Evolutionary conservation across 2,797 vertebrate genomes (phyloP), one percentile per base, ranked within the genome.

Genomic region (Poeciliopsis infans): DNA sequence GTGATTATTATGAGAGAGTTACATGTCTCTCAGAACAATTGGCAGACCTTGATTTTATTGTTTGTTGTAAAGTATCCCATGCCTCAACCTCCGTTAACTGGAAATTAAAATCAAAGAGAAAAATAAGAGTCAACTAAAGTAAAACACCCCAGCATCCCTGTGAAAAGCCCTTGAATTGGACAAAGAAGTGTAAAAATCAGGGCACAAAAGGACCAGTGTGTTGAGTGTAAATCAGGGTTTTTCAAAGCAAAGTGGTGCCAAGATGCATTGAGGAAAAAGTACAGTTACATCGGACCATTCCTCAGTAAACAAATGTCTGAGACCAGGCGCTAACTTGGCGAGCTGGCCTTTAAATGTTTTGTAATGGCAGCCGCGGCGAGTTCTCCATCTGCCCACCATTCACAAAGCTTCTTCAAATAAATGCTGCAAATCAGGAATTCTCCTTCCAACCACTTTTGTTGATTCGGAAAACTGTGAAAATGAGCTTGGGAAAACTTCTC

Each of bases 331-430:
- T 88, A 91, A 89, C 80, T 86, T 53, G 82, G 82, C 85, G 76
- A 41, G 20, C 43, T 47, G 77, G 73, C 90, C 81, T 84, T 69
- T 75, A 78, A 88, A 85, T 87, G 87, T 86, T 85, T 82, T 80
- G 76, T 82, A 87, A 90, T 86, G 77, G 82, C 81, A 80, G 86
- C 77, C 49, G 77, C 76, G 85, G 84, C 83, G 73, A 85, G 79
- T 28, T 72, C 76, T 82, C 88, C 92, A 94, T 94, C 92, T 95
- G 94, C 87, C 92, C 85, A 83, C 85, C 90, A 90, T 92, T 89
- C 85, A 79, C 80, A 69, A n/a, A 70, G 82, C 72, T 76, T 85
- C 90, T 84, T 89, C 81, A 87, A 88, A 90, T 84, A 88, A 91
- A 88, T 81, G 75, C 82, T 87, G 87, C 72, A 82, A 86, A 90